Evolutionary conservation across 2,888 invertebrate genomes (phyloP).

Genomic region (Ochropacha duplaris): DNA sequence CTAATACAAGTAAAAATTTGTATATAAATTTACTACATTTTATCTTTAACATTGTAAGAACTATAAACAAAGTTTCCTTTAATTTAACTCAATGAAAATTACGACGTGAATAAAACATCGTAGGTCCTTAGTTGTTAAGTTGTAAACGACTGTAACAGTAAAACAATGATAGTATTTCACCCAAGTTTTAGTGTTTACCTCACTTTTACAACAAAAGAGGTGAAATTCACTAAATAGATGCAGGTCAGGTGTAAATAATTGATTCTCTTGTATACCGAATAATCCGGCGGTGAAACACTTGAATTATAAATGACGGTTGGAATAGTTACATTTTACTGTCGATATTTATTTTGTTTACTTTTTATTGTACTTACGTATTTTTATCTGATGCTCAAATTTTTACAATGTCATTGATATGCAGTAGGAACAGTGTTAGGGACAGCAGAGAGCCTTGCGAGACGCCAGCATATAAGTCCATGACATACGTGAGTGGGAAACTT

Average conservation of each 20-base stretch:
- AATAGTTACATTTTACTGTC: slow-evolving; percentile 4
- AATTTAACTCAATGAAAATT: not conserved
- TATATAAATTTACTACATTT: not conserved
- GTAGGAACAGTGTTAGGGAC: no score
- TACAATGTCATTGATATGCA: no score
- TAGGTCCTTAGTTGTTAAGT: not conserved
- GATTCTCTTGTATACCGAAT: slow-evolving; percentile 43
- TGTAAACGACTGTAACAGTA: not conserved
- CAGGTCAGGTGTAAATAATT: slow-evolving; percentile 42
- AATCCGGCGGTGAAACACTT: slow-evolving; percentile 38
- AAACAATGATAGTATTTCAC: slow-evolving; percentile 2
- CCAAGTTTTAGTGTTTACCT: slow-evolving; percentile 2
- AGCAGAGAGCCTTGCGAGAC: no score
- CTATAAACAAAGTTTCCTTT: slow-evolving; percentile 11
- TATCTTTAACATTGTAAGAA: not conserved
- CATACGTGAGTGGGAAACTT: no score
- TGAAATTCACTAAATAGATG: slow-evolving; percentile 32
- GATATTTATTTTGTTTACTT: not conserved
- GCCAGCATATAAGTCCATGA: no score
- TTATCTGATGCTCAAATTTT: not conserved
- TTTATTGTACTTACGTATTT: not conserved
- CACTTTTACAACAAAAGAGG: slow-evolving; percentile 7
- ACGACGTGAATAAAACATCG: not conserved
- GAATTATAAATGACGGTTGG: slow-evolving; percentile 40
- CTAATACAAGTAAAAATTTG: not conserved